Evolutionary conservation across 1,140 invertebrate species (phyloP).

Genomic region (Anastatus disparis): DNA sequence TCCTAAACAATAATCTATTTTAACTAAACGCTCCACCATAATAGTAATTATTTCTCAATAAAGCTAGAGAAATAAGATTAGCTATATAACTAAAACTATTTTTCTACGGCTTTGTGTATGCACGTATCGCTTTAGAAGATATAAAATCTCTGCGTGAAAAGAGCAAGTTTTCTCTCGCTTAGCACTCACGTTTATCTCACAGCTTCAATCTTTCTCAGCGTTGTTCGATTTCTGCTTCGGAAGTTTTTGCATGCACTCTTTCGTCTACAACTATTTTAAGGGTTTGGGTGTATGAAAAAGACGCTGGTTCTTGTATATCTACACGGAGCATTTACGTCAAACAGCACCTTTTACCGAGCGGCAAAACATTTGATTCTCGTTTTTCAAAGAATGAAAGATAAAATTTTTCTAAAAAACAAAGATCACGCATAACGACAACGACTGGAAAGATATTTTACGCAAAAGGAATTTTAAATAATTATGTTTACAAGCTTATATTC

Average conservation of each 20-base stretch:
- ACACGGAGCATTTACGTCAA: not conserved
- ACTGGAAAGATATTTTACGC: too few relatives aligned
- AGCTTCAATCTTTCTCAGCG: constrained; percentile 15
- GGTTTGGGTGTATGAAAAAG: too few relatives aligned
- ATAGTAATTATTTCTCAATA: constrained; percentile 21
- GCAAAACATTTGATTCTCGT: too few relatives aligned
- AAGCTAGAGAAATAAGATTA: constrained; percentile 15
- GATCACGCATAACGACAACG: too few relatives aligned
- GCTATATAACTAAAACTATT: not conserved
- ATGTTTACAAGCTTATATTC: too few relatives aligned
- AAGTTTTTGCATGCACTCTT: constrained; percentile 8
- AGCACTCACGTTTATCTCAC: constrained; percentile 2
- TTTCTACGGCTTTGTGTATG: too few relatives aligned
- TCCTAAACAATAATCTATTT: too few relatives aligned
- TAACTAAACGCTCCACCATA: not conserved
- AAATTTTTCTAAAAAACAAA: too few relatives aligned
- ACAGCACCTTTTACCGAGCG: too few relatives aligned
- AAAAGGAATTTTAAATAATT: too few relatives aligned
- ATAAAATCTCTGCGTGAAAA: constrained; percentile 34
- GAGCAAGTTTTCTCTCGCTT: constrained; percentile 9
- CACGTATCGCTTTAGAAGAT: not conserved
- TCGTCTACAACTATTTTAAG: not conserved
- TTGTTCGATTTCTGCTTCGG: not conserved
- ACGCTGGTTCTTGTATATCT: not conserved
- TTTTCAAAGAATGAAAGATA: too few relatives aligned